These are phyloP conservation scores for Cataglyphis cursor DNA, from an alignment of 2,888 invertebrate species.

Conservation along the genomic window DNA sequence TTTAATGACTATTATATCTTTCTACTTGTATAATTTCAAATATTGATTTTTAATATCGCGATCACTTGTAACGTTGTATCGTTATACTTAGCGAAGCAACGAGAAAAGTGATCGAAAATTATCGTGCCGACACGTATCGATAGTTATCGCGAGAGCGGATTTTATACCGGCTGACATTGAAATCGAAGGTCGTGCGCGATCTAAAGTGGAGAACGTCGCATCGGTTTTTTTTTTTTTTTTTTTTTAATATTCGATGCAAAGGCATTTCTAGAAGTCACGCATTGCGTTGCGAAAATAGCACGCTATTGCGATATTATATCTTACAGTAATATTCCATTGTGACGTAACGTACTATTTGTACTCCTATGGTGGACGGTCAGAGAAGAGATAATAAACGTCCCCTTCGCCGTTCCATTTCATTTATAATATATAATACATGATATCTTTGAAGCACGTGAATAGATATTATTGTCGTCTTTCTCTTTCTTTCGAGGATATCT, in stretches of 20 bases:
- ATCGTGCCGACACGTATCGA: conserved; percentile 56
- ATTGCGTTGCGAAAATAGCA: conserved; percentile 59
- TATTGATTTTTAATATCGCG: conserved; percentile 4
- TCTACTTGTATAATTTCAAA: neutral
- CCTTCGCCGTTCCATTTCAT: neutral
- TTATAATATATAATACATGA: neutral
- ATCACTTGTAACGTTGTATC: conserved; percentile 11
- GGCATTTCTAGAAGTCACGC: conserved; percentile 57
- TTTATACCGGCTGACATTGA: conserved; percentile 41
- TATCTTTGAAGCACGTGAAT: neutral
- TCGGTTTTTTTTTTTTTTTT: neutral
- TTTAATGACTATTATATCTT: conserved; percentile 10
- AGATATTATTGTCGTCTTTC: neutral
- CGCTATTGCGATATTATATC: conserved; percentile 31
- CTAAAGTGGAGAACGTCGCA: conserved; percentile 39
- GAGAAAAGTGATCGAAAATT: conserved; percentile 60
- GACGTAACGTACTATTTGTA: conserved; percentile 40
- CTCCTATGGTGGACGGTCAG: neutral
- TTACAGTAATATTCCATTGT: conserved; percentile 46
- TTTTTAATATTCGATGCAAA: conserved; percentile 51
- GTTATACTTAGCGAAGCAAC: conserved; percentile 6
- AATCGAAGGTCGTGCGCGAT: conserved; percentile 36
- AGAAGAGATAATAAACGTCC: conserved; percentile 12
- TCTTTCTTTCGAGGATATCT: neutral
- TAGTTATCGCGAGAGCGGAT: conserved; percentile 53